Percentiles rank a stretch among this genome's conserved stretches.
Evolutionary conservation across 2,113 vertebrate genomes (phyloP).

Genomic region (Larimichthys polyactis): DNA sequence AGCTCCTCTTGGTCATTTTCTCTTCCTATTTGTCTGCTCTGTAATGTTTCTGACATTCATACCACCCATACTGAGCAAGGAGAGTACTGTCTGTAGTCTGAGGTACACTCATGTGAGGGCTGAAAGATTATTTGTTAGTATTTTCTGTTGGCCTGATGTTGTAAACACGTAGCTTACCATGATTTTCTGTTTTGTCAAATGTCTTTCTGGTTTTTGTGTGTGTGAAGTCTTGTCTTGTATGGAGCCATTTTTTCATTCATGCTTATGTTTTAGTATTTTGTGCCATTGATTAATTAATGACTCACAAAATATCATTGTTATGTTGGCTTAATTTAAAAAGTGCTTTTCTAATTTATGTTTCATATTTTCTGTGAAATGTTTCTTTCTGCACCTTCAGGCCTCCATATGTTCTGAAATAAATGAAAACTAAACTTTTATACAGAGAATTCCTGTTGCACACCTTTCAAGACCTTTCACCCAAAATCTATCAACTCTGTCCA

Average conservation of each 20-base stretch:
- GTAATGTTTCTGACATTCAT: constrained; percentile 36
- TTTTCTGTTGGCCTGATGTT: background rate
- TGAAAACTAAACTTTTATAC: background rate
- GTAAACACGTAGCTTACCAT: background rate
- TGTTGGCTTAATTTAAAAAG: background rate
- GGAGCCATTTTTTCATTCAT: no score
- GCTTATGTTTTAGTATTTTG: background rate
- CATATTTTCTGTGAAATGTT: background rate
- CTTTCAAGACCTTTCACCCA: background rate
- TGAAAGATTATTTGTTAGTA: background rate
- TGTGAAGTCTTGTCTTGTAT: background rate
- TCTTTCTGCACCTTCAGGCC: background rate
- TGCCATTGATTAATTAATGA: no score
- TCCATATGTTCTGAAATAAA: background rate
- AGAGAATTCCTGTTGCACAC: background rate
- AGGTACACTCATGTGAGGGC: background rate
- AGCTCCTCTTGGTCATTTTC: constrained; percentile 52
- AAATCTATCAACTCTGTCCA: constrained; percentile 8
- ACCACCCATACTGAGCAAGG: constrained; percentile 33
- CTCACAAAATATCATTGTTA: background rate
- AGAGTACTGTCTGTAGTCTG: background rate
- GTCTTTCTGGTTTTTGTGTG: background rate
- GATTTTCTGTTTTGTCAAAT: background rate
- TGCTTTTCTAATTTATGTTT: background rate
- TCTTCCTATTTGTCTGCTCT: constrained; percentile 23